A percentile compares a stretch with the other conserved stretches of the same genome.
Conservation (phyloP, 2,888 invertebrate species). For the Carcina quercana region DNA sequence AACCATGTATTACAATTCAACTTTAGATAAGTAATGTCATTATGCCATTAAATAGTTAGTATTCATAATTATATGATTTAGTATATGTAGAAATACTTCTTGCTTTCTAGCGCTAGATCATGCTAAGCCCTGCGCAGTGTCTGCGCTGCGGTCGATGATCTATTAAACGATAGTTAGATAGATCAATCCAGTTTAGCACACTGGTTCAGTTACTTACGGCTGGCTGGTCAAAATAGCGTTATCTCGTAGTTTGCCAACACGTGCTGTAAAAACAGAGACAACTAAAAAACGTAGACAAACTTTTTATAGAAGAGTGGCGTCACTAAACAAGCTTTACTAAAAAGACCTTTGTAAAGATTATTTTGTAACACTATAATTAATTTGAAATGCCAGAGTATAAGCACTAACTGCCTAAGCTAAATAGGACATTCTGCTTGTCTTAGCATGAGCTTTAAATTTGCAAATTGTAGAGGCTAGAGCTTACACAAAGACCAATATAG, state of each 20-base stretch:
- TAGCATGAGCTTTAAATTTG: constrained; percentile 20
- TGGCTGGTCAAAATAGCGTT: constrained; percentile 13
- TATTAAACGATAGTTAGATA: constrained; percentile 2
- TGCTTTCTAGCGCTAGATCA: neutral
- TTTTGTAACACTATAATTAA: too few relatives aligned
- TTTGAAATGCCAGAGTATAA: too few relatives aligned
- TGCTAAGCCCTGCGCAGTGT: neutral
- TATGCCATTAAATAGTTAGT: too few relatives aligned
- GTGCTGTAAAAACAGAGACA: neutral
- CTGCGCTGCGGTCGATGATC: constrained; percentile 5
- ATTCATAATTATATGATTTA: too few relatives aligned
- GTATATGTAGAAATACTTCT: neutral
- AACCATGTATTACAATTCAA: too few relatives aligned
- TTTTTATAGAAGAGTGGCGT: too few relatives aligned
- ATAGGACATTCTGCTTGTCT: too few relatives aligned
- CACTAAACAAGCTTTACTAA: too few relatives aligned
- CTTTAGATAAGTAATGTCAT: too few relatives aligned
- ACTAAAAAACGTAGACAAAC: constrained; percentile 2
- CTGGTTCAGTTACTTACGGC: constrained; percentile 21
- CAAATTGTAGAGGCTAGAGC: constrained; percentile 41
- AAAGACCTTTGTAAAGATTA: too few relatives aligned
- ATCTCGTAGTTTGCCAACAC: too few relatives aligned
- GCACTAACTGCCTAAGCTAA: too few relatives aligned
- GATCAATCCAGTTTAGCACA: constrained; percentile 1
- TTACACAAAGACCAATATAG: constrained; percentile 43